A percentile compares a stretch with the other conserved stretches of the same genome.
Conservation (phyloP, 2,113 vertebrate genomes). For the Pachycephala philippinensis region DNA sequence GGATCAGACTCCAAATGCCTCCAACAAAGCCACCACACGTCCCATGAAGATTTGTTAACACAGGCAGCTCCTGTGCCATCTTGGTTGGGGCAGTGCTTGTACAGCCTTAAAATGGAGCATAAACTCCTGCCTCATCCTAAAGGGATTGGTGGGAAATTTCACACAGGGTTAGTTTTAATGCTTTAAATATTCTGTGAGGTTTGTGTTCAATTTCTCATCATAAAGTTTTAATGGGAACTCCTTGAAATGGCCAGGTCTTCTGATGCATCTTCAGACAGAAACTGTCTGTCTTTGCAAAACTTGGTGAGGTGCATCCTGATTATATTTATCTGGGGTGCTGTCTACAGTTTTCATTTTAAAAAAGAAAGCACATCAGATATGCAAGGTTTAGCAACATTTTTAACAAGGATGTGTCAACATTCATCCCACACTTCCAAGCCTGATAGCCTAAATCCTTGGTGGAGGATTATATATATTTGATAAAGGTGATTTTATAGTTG, state of each 20-base stretch:
- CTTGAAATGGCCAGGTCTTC: constrained; percentile 25
- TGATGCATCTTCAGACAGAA: constrained; percentile 19
- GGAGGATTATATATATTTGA: background rate
- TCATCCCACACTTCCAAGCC: background rate
- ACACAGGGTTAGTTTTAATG: constrained; percentile 54
- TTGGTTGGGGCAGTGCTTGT: background rate
- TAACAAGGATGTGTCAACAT: background rate
- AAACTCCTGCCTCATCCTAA: constrained; percentile 20
- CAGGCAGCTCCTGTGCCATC: background rate
- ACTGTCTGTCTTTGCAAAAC: constrained; percentile 38
- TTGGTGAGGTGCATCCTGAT: constrained; percentile 27
- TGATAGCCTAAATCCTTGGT: constrained; percentile 5
- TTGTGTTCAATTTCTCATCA: constrained; percentile 34
- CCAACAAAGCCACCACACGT: background rate
- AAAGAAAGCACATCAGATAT: constrained; percentile 6
- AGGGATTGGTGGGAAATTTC: background rate
- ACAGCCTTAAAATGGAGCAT: constrained; percentile 49
- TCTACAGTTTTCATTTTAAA: background rate
- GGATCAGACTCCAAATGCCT: background rate
- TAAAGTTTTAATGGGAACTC: constrained; percentile 58
- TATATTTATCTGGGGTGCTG: background rate
- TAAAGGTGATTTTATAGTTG: background rate
- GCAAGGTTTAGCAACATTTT: constrained; percentile 21
- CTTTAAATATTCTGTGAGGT: constrained; percentile 12
- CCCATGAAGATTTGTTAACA: background rate